Conservation (phyloP, 64 coral and sea anemone genomes). For the Catalaphyllia jardinei region DNA sequence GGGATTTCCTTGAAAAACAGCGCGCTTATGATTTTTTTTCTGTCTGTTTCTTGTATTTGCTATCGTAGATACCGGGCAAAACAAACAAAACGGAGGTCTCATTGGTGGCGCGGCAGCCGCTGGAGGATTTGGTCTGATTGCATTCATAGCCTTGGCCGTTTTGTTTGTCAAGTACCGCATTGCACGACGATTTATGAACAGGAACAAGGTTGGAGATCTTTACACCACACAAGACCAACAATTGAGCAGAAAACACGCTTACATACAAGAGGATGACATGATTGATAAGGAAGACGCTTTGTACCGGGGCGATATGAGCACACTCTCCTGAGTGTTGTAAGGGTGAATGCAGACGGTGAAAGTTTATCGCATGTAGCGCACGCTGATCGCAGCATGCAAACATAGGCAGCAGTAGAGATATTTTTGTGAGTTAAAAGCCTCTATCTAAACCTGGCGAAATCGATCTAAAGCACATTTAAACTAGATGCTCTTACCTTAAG, state of each 20-base stretch:
- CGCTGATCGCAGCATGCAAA: no score
- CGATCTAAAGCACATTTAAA: no score
- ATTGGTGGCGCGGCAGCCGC: slow-evolving; percentile 9
- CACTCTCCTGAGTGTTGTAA: no score
- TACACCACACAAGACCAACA: slow-evolving; percentile 8
- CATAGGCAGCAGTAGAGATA: no score
- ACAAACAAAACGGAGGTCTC: neutral
- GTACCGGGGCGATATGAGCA: neutral
- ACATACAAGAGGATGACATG: slow-evolving; percentile 13
- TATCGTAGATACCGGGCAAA: neutral
- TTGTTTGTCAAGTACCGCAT: slow-evolving; percentile 32
- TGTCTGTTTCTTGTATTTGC: no score
- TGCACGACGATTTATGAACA: slow-evolving; percentile 20
- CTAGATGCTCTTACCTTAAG: no score
- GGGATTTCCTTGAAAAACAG: no score
- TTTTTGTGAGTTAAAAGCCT: no score
- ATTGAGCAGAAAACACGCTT: slow-evolving; percentile 13
- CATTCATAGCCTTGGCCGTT: neutral
- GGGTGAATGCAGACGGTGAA: no score
- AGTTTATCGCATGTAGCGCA: no score
- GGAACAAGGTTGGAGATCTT: slow-evolving; percentile 27
- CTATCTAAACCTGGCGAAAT: no score
- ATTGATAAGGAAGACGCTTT: neutral
- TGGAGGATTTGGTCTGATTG: slow-evolving; percentile 5
- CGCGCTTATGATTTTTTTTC: no score